phyloP scores from a whole-genome alignment of 2,797 vertebrate species.

The Danio jaintianensis region DNA sequence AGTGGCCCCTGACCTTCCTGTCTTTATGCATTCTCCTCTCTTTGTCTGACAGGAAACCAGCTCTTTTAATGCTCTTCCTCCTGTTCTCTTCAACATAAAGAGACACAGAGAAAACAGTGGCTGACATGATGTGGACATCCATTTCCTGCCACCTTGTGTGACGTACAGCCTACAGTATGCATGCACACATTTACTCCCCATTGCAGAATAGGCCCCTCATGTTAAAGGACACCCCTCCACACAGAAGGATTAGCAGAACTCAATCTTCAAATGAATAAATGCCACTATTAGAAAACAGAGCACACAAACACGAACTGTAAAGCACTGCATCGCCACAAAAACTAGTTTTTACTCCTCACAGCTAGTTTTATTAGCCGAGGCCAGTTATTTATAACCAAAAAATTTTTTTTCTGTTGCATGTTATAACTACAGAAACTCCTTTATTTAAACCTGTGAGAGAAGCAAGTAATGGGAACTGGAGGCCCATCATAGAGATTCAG shows the following conservation, averaged over 20 bases:
- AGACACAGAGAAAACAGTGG: constrained; percentile 20
- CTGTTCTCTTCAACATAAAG: neutral
- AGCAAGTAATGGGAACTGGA: neutral
- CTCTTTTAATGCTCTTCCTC: constrained; percentile 27
- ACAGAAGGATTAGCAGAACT: neutral
- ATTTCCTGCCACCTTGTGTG: constrained; percentile 11
- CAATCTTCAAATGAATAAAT: constrained; percentile 7
- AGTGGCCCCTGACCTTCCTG: constrained; percentile 1
- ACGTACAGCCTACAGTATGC: neutral
- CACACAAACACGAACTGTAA: neutral
- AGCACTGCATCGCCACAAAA: neutral
- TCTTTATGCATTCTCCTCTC: neutral
- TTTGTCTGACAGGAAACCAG: constrained; percentile 17
- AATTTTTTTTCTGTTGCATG: neutral
- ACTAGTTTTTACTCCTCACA: neutral
- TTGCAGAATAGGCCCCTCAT: neutral
- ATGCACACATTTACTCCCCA: neutral
- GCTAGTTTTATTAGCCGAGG: constrained; percentile 19
- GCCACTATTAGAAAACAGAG: neutral
- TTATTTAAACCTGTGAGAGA: neutral
- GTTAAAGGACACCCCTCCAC: neutral
- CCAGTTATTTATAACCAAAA: constrained; percentile 22
- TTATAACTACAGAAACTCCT: neutral
- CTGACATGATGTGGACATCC: constrained; percentile 2
- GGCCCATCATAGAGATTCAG: too few relatives aligned